Evolutionary conservation across 2,797 vertebrate species (phyloP).

Genomic region (Rhodeus uyekii): DNA sequence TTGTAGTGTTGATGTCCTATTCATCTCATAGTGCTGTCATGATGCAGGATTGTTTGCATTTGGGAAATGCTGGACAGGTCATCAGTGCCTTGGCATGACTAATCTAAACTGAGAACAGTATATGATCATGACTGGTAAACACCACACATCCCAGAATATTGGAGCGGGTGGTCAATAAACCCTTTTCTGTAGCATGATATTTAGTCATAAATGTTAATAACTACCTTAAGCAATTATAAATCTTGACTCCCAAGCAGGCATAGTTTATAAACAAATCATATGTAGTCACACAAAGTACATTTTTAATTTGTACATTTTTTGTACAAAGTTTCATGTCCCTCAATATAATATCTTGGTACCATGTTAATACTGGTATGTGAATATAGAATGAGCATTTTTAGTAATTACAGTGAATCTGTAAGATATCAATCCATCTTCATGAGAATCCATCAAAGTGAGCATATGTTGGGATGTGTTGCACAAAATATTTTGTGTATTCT

Average conservation of each 20-base stretch:
- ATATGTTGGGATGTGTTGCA: neutral
- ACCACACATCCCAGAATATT: neutral
- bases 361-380: neutral
- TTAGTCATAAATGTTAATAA: neutral
- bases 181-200: neutral
- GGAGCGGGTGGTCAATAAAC: neutral
- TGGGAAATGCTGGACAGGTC: neutral
- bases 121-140: too few species aligned
- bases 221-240: neutral
- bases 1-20: neutral
- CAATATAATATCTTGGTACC: neutral
- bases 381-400: neutral
- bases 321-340: too few species aligned
- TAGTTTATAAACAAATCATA: neutral
- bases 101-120: too few species aligned
- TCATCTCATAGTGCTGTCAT: neutral
- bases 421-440: neutral
- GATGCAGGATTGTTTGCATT: conserved; percentile 5
- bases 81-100: neutral
- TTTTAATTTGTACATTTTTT: too few species aligned
- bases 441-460: too few species aligned
- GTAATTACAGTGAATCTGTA: neutral
- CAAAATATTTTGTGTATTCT: neutral
- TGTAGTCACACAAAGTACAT: too few species aligned
- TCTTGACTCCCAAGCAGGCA: neutral